A percentile compares a stretch with the other conserved stretches of the same genome.
Evolutionary conservation across 2,888 invertebrate genomes (phyloP).

Genomic region (Callyntrura sp.): DNA sequence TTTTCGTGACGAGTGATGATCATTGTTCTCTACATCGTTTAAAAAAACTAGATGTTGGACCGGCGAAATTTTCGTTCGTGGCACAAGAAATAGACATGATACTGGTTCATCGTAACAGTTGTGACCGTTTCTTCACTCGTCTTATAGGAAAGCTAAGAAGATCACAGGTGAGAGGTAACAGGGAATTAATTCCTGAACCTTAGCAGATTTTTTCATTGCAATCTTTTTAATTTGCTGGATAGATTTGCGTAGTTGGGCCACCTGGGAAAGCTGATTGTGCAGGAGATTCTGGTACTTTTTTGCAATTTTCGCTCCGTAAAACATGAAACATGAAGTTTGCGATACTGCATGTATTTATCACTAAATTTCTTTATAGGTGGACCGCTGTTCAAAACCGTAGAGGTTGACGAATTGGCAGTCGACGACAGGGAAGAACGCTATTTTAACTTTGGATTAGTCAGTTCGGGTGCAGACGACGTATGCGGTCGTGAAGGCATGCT

Average conservation of each 20-base stretch:
- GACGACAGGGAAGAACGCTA: constrained; percentile 43
- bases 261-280: constrained; percentile 78
- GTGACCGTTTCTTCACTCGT: constrained; percentile 79
- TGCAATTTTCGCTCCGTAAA: background rate
- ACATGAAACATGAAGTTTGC: background rate
- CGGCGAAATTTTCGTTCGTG: constrained; percentile 8
- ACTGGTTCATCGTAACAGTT: constrained; percentile 78
- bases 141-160: constrained; percentile 77
- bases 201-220: background rate
- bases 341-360: too few species aligned
- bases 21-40: too few species aligned
- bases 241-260: constrained; percentile 79
- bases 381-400: constrained; percentile 70
- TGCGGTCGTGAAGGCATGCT: too few species aligned
- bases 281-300: constrained; percentile 70
- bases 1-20: too few species aligned
- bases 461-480: constrained; percentile 73
- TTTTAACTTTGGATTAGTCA: constrained; percentile 76
- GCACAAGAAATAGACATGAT: constrained; percentile 79
- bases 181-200: too few species aligned
- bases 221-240: background rate
- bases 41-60: constrained; percentile 23
- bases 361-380: constrained; percentile 61
- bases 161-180: constrained; percentile 79
- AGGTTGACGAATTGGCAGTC: background rate